phyloP scores from a whole-genome alignment of 64 coral and sea anemone species.

The Pachyseris speciosa region DNA sequence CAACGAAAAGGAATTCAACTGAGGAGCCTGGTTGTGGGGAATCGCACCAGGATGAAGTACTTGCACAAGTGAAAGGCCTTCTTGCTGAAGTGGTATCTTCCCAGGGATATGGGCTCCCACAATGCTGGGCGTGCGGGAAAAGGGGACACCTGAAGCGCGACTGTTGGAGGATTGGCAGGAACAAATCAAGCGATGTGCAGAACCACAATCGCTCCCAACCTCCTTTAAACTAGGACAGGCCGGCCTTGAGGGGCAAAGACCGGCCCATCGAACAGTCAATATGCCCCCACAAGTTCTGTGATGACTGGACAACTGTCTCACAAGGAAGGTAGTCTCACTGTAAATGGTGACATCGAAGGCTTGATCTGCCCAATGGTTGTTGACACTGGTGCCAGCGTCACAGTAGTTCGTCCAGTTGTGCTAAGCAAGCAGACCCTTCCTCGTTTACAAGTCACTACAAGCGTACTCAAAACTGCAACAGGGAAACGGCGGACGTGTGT shows the following conservation, averaged over 20 bases:
- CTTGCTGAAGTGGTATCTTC: background rate
- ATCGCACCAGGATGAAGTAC: background rate
- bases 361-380: background rate
- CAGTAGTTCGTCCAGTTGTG: constrained; percentile 31
- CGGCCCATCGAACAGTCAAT: background rate
- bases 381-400: constrained; percentile 55
- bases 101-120: background rate
- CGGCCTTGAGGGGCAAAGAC: background rate
- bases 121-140: constrained; percentile 45
- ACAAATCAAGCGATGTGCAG: background rate
- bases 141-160: constrained; percentile 19
- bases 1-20: background rate
- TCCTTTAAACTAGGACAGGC: constrained; percentile 22
- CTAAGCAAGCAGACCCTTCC: background rate
- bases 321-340: background rate
- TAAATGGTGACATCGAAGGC: constrained; percentile 18
- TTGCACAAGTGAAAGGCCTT: background rate
- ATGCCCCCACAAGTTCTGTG: background rate
- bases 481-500: background rate
- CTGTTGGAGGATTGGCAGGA: background rate
- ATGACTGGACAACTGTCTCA: background rate
- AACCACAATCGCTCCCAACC: background rate
- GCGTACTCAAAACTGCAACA: constrained; percentile 32
- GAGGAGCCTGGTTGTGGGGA: background rate
- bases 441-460: background rate